Evolutionary conservation across 2,888 invertebrate genomes (phyloP), one percentile per base, ranked within the genome.

Genomic region (Sarcophaga carnaria): DNA sequence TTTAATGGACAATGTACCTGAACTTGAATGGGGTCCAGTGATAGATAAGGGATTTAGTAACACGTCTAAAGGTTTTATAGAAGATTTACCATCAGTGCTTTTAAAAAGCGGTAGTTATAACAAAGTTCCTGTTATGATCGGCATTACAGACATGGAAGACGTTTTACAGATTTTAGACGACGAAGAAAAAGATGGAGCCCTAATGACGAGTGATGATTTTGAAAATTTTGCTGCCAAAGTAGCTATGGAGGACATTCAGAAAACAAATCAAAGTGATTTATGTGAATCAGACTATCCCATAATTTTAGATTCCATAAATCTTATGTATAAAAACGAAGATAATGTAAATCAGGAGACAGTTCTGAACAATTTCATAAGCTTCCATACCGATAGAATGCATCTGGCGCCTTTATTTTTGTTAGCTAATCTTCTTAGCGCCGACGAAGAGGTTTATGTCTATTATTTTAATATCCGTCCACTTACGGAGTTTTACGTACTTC

Each of bases 81-180:
- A 96, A 54, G 96, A 96, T 89, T 94, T 95, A 75, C 97, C 97
- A 0, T 95, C 94, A 85, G 94, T 94, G 88, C 92, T 95, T 76
- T 95, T 96, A 84, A 95, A 95, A 88, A 94, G 94, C 77, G 96
- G 95, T 12, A 94, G 94, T 49, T 95, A 95, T 88, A 94, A 95
- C 83, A 95, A 96, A 79, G 96, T 97, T 0, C 97, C 97, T 0
- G 90, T 97, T 17, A 92, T 97, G 89, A 95, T 95, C n/a, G 97
- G 97, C 0, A 97, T 95, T 89, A 97, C 97, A 0, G 96, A 96
- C 89, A 97, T 97, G 96, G 97, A 97, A 93, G 96, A 97, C 89
- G 96, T 96, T 10, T 92, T 97, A 2, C 94, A 95, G n/a, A 88
- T 81, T 47, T 62, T 88, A 47, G 86, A 85, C 54, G 83, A 86